These are phyloP conservation scores for Pseudoips prasinana DNA, from an alignment of 2,888 invertebrate genomes.

Conservation along the genomic window DNA sequence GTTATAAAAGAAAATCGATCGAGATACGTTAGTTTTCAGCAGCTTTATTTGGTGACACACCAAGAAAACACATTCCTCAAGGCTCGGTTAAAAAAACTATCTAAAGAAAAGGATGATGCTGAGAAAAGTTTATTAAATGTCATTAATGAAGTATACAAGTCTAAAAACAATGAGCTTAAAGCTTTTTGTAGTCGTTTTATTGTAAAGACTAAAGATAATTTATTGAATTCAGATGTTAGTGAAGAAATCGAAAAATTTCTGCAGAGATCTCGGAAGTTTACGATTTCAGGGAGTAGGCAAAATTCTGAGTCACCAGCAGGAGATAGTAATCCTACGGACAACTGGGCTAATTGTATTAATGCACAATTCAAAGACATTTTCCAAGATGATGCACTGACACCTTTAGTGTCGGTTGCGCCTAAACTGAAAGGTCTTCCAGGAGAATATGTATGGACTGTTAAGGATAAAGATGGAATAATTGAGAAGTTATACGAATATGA, in stretches of 20 bases:
- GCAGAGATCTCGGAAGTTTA: slow-evolving; percentile 24
- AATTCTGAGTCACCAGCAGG: slow-evolving; percentile 7
- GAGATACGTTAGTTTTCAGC: slow-evolving; percentile 57
- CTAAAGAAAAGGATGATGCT: slow-evolving; percentile 51
- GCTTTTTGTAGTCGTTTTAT: slow-evolving; percentile 59
- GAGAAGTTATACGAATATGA: slow-evolving; percentile 69
- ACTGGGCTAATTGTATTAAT: slow-evolving; percentile 19
- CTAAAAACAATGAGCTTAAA: slow-evolving; percentile 57
- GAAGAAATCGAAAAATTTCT: slow-evolving; percentile 59
- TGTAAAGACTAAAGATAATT: slow-evolving; percentile 53
- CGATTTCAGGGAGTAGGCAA: slow-evolving; percentile 14
- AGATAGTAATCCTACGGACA: slow-evolving; percentile 11
- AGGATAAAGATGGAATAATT: slow-evolving; percentile 68
- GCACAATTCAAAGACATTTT: slow-evolving; percentile 33
- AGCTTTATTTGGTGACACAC: slow-evolving; percentile 57
- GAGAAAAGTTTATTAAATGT: slow-evolving; percentile 55
- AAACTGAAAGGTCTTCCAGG: slow-evolving; percentile 62
- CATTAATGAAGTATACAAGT: slow-evolving; percentile 57
- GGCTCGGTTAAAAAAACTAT: slow-evolving; percentile 50
- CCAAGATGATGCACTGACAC: slow-evolving; percentile 32
- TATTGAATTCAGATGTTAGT: slow-evolving; percentile 52
- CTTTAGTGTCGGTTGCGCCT: slow-evolving; percentile 44
- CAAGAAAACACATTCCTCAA: slow-evolving; percentile 66
- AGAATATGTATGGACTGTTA: slow-evolving; percentile 67
- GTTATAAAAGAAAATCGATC: slow-evolving; percentile 57